Evolutionary conservation across 1,140 invertebrate genomes (phyloP).

Genomic region (Calosoma granatense): DNA sequence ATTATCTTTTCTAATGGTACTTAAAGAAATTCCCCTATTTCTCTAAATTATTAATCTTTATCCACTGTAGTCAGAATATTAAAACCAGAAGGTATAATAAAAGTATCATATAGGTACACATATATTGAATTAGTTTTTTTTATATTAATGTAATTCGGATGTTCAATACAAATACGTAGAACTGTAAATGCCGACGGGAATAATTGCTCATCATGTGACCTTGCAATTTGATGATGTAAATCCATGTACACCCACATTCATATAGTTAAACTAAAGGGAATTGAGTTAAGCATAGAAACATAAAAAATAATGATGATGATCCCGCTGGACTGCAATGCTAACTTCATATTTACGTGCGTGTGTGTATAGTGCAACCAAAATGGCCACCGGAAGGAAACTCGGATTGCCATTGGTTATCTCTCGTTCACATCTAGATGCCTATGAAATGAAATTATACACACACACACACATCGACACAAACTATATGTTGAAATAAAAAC

Average conservation of each 20-base stretch:
- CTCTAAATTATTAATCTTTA: no score
- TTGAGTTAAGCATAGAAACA: background rate
- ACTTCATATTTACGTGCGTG: background rate
- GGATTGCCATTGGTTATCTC: slow-evolving; percentile 6
- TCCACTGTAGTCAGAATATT: no score
- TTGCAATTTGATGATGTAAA: background rate
- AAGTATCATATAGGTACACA: no score
- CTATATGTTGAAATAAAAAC: background rate
- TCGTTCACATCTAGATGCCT: background rate
- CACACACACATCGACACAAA: background rate
- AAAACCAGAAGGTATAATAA: no score
- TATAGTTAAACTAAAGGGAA: no score
- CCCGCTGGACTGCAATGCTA: background rate
- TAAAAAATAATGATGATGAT: background rate
- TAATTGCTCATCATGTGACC: background rate
- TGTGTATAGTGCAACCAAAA: background rate
- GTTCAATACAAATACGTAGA: background rate
- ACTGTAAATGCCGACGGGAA: background rate
- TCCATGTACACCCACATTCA: no score
- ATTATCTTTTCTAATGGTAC: no score
- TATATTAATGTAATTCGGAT: background rate
- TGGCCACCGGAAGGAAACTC: slow-evolving; percentile 4
- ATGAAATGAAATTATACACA: background rate
- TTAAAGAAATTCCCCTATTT: no score
- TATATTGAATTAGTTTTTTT: background rate